Percentiles rank a stretch among this genome's conserved stretches.
Conservation (phyloP, 1,140 invertebrate genomes). For the Daktulosphaira vitifoliae region DNA sequence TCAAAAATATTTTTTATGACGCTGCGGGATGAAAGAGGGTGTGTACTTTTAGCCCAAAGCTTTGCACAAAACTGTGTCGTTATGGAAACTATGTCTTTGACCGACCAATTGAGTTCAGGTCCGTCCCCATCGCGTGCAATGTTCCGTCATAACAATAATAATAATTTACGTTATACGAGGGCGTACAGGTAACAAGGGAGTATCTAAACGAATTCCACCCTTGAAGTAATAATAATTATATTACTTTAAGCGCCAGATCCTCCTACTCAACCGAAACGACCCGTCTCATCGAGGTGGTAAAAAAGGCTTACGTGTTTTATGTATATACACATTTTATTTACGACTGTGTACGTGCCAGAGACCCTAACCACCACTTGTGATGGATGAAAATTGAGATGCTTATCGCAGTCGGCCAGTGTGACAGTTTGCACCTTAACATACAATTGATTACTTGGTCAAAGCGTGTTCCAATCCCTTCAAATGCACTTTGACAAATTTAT, state of each 20-base stretch:
- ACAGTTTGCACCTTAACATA: neutral
- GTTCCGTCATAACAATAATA: neutral
- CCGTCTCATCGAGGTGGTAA: too few species aligned
- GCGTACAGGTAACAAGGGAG: neutral
- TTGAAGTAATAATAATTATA: neutral
- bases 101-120: conserved; percentile 11
- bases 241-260: too few species aligned
- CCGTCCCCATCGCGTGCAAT: conserved; percentile 7
- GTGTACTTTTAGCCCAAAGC: too few species aligned
- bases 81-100: conserved; percentile 1
- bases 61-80: neutral
- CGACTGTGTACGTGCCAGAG: neutral
- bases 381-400: conserved; percentile 4
- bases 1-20: too few species aligned
- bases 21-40: too few species aligned
- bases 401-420: neutral
- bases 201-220: neutral
- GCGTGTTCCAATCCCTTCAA: too few species aligned
- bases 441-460: neutral
- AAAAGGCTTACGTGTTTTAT: conserved; percentile 24
- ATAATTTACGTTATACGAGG: neutral
- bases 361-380: neutral
- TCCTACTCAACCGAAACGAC: too few species aligned
- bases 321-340: neutral
- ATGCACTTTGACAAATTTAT: neutral